These are phyloP conservation scores for Austrofundulus limnaeus DNA, from an alignment of 2,113 vertebrate species.

Conservation along the genomic window DNA sequence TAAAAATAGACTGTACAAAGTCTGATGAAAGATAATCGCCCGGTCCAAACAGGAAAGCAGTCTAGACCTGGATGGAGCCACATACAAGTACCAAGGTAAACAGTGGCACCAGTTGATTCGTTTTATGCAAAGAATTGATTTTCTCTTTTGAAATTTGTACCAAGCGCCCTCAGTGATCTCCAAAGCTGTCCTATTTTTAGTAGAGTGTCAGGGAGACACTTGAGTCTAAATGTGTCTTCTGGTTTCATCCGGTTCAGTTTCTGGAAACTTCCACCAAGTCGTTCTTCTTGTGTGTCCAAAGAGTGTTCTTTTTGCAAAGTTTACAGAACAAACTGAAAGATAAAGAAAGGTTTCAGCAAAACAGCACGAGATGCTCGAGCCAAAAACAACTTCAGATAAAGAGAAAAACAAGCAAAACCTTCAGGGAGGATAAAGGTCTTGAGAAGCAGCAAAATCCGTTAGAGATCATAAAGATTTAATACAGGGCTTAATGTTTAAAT, in stretches of 20 bases:
- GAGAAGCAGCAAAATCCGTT: no score
- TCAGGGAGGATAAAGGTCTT: not conserved
- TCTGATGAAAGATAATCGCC: conserved; percentile 19
- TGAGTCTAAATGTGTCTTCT: conserved; percentile 37
- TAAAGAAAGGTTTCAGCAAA: not conserved
- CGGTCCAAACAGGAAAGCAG: conserved; percentile 25
- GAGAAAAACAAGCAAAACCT: not conserved
- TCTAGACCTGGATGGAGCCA: not conserved
- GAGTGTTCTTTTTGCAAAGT: conserved; percentile 24
- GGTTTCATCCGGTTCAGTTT: not conserved
- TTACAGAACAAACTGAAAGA: conserved; percentile 14
- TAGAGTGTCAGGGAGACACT: not conserved
- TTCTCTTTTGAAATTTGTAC: not conserved
- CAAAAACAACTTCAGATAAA: not conserved
- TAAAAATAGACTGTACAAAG: conserved; percentile 56
- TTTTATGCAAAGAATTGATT: not conserved
- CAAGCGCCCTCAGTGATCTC: not conserved
- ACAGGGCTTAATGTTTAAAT: not conserved
- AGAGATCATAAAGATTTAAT: no score
- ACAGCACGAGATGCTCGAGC: not conserved
- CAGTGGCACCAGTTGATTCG: no score
- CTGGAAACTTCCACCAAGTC: not conserved
- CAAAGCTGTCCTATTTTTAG: conserved; percentile 26
- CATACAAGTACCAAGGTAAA: no score
- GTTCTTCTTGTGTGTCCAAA: not conserved